Percentiles rank a stretch among this genome's conserved stretches.
Evolutionary conservation across 2,888 invertebrate species (phyloP).

Genomic region (Busseola fusca): DNA sequence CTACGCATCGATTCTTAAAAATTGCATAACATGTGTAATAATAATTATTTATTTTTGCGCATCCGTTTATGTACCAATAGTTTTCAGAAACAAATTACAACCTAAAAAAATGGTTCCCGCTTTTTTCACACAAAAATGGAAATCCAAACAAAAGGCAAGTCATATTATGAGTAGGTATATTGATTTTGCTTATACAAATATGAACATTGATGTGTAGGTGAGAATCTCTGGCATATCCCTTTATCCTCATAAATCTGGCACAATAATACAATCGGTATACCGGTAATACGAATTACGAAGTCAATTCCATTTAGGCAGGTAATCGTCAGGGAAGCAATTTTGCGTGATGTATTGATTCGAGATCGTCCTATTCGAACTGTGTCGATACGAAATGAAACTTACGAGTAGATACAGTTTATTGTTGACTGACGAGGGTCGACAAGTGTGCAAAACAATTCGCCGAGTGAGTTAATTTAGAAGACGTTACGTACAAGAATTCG

Average conservation of each 20-base stretch:
- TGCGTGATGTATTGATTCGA: conserved; percentile 59
- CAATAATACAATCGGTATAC: conserved; percentile 56
- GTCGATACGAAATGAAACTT: conserved; percentile 64
- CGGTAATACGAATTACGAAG: conserved; percentile 63
- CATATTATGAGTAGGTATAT: conserved; percentile 29
- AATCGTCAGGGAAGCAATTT: conserved; percentile 66
- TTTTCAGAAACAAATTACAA: neutral
- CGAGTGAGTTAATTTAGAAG: conserved; percentile 74
- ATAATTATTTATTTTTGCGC: neutral
- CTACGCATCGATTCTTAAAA: neutral
- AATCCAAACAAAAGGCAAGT: conserved; percentile 15
- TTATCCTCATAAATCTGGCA: conserved; percentile 53
- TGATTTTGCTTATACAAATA: conserved; percentile 46
- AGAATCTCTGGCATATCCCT: conserved; percentile 37
- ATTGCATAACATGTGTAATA: neutral
- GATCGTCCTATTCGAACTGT: conserved; percentile 53
- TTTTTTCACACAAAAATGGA: conserved; percentile 10
- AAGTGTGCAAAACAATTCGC: conserved; percentile 82
- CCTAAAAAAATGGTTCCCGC: neutral
- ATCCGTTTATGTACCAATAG: neutral
- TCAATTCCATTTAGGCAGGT: conserved; percentile 63
- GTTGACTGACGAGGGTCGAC: conserved; percentile 76
- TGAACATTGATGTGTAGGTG: conserved; percentile 42
- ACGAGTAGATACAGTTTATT: conserved; percentile 60
- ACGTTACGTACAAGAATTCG: conserved; percentile 38